Conservation (phyloP, 2,888 invertebrate species). For the Rhorus exstirpatorius region DNA sequence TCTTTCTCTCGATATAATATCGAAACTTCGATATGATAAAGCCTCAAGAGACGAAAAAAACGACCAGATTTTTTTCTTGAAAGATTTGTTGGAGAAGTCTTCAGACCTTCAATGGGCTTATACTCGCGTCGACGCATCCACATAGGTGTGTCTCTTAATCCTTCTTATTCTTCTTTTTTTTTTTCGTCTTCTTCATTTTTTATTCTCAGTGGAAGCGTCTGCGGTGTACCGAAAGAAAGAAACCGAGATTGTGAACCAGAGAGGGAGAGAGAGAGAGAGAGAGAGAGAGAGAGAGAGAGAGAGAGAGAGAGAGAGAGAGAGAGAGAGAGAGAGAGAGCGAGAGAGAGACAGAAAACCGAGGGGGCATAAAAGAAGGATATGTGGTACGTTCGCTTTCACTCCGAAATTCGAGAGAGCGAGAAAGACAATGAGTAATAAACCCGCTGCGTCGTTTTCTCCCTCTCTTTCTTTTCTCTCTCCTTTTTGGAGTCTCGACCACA, state of each 20-base stretch:
- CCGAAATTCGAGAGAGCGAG: constrained; percentile 56
- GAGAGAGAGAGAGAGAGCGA: not conserved
- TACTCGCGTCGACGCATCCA: constrained; percentile 53
- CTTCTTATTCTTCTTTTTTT: constrained; percentile 33
- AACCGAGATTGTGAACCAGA: constrained; percentile 46
- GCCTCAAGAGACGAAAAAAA: not conserved
- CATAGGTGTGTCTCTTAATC: constrained; percentile 66
- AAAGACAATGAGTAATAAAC: constrained; percentile 67
- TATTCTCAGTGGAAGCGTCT: constrained; percentile 55
- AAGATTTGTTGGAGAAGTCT: constrained; percentile 25
- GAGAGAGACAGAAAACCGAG: not conserved
- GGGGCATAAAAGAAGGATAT: constrained; percentile 24
- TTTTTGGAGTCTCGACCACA: not conserved
- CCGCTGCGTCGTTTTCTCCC: constrained; percentile 54
- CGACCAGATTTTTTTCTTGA: not conserved
- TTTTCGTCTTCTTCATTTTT: constrained; percentile 33
- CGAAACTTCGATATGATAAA: constrained; percentile 25
- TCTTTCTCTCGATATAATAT: constrained; percentile 13
- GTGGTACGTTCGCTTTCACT: constrained; percentile 62
- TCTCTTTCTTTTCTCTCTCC: constrained; percentile 26
- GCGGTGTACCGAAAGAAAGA: constrained; percentile 62
- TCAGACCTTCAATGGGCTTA: constrained; percentile 28
- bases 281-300: constrained; percentile 15
- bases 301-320: constrained; percentile 59
- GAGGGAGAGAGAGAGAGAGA: not conserved